Evolutionary conservation across 1,140 invertebrate species (phyloP).

Genomic region (Zaprionus ghesquierei): DNA sequence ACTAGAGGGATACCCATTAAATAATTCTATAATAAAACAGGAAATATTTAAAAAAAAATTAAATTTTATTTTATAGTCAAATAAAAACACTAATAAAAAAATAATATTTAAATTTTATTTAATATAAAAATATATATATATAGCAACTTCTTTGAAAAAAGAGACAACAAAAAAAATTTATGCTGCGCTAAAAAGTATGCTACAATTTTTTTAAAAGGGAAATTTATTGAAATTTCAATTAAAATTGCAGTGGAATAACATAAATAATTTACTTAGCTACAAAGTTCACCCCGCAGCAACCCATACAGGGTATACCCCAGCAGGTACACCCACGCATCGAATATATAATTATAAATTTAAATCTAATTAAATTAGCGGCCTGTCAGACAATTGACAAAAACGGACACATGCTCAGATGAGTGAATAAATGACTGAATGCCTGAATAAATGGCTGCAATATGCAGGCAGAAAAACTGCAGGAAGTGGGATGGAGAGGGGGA

Average conservation of each 20-base stretch:
- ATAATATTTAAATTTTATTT: background rate
- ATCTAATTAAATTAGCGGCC: constrained; percentile 76
- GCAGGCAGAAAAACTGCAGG: background rate
- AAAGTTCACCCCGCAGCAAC: background rate
- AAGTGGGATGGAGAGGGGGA: background rate
- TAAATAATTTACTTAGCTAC: background rate
- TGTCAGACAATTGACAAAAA: constrained; percentile 59
- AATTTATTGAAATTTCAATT: background rate
- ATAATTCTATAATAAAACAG: too few species aligned
- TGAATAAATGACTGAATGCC: constrained; percentile 21
- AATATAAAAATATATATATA: background rate
- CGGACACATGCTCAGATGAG: constrained; percentile 25
- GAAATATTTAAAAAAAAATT: too few species aligned
- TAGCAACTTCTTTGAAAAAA: background rate
- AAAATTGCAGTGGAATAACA: background rate
- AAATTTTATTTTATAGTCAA: too few species aligned
- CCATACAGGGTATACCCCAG: constrained; percentile 29
- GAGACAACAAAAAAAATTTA: background rate
- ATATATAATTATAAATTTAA: constrained; percentile 69
- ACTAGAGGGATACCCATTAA: background rate
- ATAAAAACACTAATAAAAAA: too few species aligned
- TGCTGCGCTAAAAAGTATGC: background rate
- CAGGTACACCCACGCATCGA: constrained; percentile 10
- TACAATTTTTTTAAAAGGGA: background rate
- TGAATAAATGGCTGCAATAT: constrained; percentile 14